A percentile compares a stretch with the other conserved stretches of the same genome.
Conservation (phyloP, 2,113 vertebrate species). For the Vulpes ferrilata region DNA sequence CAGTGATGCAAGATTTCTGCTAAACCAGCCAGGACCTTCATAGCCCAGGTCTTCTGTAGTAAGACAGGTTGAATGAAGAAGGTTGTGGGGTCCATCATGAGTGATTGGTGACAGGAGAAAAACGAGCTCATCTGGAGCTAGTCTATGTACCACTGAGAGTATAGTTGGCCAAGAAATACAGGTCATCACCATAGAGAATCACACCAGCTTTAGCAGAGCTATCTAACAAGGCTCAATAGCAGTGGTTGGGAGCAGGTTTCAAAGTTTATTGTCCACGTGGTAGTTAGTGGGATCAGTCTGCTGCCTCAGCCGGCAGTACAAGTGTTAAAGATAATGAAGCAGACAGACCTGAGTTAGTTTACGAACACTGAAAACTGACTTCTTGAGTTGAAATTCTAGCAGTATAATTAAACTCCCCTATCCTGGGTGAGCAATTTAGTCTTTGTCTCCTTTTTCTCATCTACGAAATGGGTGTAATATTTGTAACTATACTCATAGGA, state of each 20-base stretch:
- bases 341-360: neutral
- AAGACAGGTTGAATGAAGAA: neutral
- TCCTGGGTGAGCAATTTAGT: neutral
- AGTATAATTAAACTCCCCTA: neutral
- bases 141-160: no score
- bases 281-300: neutral
- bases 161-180: neutral
- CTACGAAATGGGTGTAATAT: neutral
- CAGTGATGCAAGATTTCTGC: neutral
- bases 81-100: neutral
- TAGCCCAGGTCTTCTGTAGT: fast-evolving
- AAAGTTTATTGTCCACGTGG: neutral
- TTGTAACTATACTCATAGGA: neutral
- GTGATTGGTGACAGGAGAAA: neutral
- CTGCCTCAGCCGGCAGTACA: neutral
- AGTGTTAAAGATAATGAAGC: neutral
- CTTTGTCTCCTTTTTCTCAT: neutral
- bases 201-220: neutral
- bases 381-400: neutral
- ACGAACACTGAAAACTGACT: neutral
- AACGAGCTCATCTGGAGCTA: neutral
- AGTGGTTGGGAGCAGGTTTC: neutral
- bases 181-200: neutral
- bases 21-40: neutral
- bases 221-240: neutral